Percentiles rank a stretch among this genome's conserved stretches.
These are phyloP conservation scores for Centropyge bicolor DNA, from an alignment of 2,797 vertebrate species.

Conservation along the genomic window DNA sequence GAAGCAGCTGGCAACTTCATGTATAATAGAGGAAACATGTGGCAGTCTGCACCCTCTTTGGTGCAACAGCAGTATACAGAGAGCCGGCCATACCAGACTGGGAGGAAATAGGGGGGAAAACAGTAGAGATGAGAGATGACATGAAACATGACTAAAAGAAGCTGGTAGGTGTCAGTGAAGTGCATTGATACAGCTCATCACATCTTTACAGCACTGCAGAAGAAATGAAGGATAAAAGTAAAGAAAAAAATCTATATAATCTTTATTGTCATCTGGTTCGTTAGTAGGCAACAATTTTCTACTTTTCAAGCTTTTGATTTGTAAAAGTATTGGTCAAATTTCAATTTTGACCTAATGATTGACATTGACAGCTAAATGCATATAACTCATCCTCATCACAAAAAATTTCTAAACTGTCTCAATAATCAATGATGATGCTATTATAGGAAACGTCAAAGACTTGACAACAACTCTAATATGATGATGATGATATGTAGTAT, in stretches of 20 bases:
- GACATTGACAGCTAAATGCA: no score
- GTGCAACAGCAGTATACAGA: constrained; percentile 19
- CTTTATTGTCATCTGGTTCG: background rate
- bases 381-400: no score
- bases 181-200: background rate
- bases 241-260: background rate
- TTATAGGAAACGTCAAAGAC: background rate
- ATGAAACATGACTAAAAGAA: background rate
- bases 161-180: background rate
- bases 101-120: background rate
- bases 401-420: no score
- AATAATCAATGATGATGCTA: background rate
- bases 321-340: no score
- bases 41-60: constrained; percentile 17
- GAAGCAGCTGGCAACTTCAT: constrained; percentile 34
- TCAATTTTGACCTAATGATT: no score
- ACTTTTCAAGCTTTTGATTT: background rate
- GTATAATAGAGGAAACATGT: constrained; percentile 23
- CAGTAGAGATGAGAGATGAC: background rate
- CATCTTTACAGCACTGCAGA: constrained; percentile 27
- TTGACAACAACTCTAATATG: background rate
- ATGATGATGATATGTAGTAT: background rate
- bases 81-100: constrained; percentile 12
- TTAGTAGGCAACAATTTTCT: background rate
- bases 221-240: background rate